Percentiles rank a stretch among this genome's conserved stretches.
These are phyloP conservation scores for Rhizomys pruinosus DNA, from an alignment of 2,113 vertebrate species.

Conservation along the genomic window DNA sequence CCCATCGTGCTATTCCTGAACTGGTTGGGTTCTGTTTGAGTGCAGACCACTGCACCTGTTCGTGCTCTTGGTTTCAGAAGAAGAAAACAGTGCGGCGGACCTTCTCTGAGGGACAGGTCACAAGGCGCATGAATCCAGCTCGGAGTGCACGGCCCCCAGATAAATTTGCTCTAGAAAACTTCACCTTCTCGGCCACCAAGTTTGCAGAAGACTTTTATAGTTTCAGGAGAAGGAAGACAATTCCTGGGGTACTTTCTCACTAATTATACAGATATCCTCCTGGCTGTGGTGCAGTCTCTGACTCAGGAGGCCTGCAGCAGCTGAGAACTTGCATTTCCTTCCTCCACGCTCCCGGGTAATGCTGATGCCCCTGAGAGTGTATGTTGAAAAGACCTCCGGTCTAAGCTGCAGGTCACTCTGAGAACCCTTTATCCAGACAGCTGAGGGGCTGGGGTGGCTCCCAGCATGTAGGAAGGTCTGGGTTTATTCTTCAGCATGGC, in stretches of 20 bases:
- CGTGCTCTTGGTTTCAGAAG: slow-evolving; percentile 83
- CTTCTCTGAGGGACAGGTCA: slow-evolving; percentile 86
- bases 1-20: fast-evolving
- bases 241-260: slow-evolving; percentile 88
- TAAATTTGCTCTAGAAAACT: slow-evolving; percentile 94
- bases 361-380: background rate
- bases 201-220: slow-evolving; percentile 85
- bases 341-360: fast-evolving
- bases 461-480: background rate
- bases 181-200: slow-evolving; percentile 81
- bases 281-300: fast-evolving
- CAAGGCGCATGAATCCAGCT: slow-evolving; percentile 92
- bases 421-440: background rate
- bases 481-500: background rate
- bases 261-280: background rate
- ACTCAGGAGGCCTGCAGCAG: background rate
- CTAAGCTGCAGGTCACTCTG: background rate
- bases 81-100: slow-evolving; percentile 86
- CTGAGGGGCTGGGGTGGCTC: background rate
- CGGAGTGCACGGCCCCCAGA: slow-evolving; percentile 95
- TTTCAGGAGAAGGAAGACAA: slow-evolving; percentile 84
- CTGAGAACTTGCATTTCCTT: background rate
- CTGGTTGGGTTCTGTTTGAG: background rate
- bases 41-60: background rate
- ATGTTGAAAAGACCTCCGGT: background rate